Conservation (phyloP, 1,140 invertebrate species). For the Cephus cinctus region DNA sequence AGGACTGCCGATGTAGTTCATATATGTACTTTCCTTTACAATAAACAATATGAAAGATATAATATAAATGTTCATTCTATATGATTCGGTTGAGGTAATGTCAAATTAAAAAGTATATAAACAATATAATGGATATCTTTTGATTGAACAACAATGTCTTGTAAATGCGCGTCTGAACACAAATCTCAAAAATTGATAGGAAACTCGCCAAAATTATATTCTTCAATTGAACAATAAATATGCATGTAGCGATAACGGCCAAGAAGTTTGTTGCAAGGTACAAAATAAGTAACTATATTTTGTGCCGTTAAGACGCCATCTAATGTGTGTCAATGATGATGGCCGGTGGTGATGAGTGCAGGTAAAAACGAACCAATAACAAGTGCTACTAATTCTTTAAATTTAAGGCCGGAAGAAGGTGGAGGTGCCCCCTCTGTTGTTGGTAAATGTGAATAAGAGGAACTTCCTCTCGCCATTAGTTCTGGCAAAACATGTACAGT, state of each 20-base stretch:
- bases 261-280: neutral
- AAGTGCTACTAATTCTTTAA: constrained; percentile 79
- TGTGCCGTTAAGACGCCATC: neutral
- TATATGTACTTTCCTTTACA: too few species aligned
- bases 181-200: neutral
- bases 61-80: too few species aligned
- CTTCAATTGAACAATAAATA: too few species aligned
- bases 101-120: neutral
- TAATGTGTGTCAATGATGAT: constrained; percentile 83
- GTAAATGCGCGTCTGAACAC: neutral
- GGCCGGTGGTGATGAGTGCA: constrained; percentile 83
- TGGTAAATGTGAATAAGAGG: constrained; percentile 54
- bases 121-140: neutral
- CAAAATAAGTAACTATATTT: constrained; percentile 1
- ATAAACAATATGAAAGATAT: too few species aligned
- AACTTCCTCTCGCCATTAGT: constrained; percentile 64
- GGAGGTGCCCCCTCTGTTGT: constrained; percentile 53
- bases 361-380: constrained; percentile 85
- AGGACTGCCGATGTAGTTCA: too few species aligned
- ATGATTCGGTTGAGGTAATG: neutral
- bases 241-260: too few species aligned
- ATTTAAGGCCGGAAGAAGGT: constrained; percentile 64
- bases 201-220: neutral
- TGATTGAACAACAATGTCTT: neutral
- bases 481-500: constrained; percentile 98